Conservation (phyloP, 2,888 invertebrate species). For the Dioctria rufipes region DNA sequence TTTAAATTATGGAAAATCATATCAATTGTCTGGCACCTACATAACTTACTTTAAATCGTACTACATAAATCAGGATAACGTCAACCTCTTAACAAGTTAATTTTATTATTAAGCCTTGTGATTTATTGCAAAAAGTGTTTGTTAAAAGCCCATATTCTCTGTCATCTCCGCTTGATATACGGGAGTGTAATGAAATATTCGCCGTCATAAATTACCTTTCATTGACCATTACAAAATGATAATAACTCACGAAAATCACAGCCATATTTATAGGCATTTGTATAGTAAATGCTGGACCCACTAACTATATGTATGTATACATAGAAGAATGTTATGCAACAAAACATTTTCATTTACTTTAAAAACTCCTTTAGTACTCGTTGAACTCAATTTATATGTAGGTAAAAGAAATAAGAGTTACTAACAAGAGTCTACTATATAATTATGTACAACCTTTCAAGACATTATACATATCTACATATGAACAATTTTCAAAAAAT, state of each 20-base stretch:
- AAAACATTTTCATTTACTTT: background rate
- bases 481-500: constrained; percentile 8
- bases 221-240: constrained; percentile 49
- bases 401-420: no score
- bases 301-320: no score
- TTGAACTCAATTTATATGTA: no score
- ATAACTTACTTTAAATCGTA: constrained; percentile 2
- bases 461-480: background rate
- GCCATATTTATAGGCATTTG: constrained; percentile 50
- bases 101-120: constrained; percentile 57
- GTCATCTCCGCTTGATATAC: constrained; percentile 53
- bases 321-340: constrained; percentile 1
- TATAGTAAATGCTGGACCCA: background rate
- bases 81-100: constrained; percentile 58
- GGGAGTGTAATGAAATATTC: constrained; percentile 53
- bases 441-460: background rate
- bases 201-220: constrained; percentile 53
- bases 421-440: background rate
- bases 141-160: constrained; percentile 56
- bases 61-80: constrained; percentile 56
- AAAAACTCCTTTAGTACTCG: background rate
- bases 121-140: constrained; percentile 53
- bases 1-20: background rate
- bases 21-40: background rate
- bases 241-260: constrained; percentile 56